Conservation (phyloP, 2,888 invertebrate genomes). For the Pecten maximus region DNA sequence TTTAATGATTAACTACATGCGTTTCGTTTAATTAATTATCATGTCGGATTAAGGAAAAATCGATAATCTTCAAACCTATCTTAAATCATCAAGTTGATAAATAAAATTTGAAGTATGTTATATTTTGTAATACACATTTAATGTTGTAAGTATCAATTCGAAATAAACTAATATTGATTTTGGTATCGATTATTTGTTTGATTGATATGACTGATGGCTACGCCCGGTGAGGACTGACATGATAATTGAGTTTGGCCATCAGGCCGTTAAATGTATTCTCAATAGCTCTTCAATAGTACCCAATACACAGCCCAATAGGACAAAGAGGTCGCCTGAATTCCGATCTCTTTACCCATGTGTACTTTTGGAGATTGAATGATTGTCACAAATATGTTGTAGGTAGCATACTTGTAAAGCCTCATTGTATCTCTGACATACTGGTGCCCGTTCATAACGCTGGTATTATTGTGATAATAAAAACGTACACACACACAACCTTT, state of each 20-base stretch:
- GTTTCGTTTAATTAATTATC: neutral
- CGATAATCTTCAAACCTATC: neutral
- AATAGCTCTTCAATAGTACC: neutral
- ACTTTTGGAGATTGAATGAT: slow-evolving; percentile 7
- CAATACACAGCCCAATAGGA: neutral
- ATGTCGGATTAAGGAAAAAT: neutral
- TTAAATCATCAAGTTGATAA: neutral
- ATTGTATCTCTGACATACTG: neutral
- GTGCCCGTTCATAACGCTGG: neutral
- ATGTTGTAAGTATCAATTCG: neutral
- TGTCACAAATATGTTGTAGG: slow-evolving; percentile 1
- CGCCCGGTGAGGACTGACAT: neutral
- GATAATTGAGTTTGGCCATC: neutral
- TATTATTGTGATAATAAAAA: neutral
- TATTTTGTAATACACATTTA: neutral
- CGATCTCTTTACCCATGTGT: neutral
- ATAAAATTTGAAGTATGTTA: neutral
- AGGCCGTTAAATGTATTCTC: slow-evolving; percentile 20
- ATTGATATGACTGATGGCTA: neutral
- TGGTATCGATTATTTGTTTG: slow-evolving; percentile 16
- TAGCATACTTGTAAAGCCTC: neutral
- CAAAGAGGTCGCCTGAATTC: neutral
- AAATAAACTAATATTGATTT: neutral
- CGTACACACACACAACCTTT: neutral
- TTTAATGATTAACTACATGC: neutral